Evolutionary conservation across 2,113 vertebrate species (phyloP).

Genomic region (Lasiurus borealis): DNA sequence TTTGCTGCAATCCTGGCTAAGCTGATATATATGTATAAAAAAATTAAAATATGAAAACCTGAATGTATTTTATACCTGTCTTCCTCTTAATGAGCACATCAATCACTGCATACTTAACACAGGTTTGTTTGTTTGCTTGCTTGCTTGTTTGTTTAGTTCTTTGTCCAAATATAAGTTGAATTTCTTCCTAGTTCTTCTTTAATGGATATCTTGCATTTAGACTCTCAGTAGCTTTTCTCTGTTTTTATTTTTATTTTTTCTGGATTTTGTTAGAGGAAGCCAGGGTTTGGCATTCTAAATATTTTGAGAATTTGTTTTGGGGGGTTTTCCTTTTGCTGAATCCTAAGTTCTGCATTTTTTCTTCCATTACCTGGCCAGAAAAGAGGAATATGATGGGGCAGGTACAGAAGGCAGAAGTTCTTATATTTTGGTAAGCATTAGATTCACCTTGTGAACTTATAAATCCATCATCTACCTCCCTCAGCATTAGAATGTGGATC

Average conservation of each 20-base stretch:
- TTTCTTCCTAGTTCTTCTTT: background rate
- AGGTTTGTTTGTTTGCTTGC: no score
- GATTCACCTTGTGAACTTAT: background rate
- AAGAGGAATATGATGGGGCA: background rate
- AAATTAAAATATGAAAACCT: background rate
- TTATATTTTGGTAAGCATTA: background rate
- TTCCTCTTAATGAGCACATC: background rate
- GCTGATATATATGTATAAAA: background rate
- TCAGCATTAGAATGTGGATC: background rate
- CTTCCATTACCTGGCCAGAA: background rate
- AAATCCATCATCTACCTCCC: background rate
- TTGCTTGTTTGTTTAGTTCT: slow-evolving; percentile 24
- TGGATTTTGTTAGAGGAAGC: background rate
- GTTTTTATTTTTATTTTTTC: background rate
- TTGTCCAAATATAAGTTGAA: background rate
- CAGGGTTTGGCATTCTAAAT: background rate
- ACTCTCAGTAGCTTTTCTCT: background rate
- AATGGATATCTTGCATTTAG: background rate
- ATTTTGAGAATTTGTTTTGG: background rate
- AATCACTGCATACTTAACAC: background rate
- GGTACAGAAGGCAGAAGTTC: background rate
- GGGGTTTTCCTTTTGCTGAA: background rate
- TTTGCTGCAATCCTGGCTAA: background rate
- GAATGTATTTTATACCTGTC: background rate
- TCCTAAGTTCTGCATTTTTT: background rate